These are phyloP conservation scores for Entomyzon cyanotis DNA, from an alignment of 2,113 vertebrate species.

Conservation along the genomic window DNA sequence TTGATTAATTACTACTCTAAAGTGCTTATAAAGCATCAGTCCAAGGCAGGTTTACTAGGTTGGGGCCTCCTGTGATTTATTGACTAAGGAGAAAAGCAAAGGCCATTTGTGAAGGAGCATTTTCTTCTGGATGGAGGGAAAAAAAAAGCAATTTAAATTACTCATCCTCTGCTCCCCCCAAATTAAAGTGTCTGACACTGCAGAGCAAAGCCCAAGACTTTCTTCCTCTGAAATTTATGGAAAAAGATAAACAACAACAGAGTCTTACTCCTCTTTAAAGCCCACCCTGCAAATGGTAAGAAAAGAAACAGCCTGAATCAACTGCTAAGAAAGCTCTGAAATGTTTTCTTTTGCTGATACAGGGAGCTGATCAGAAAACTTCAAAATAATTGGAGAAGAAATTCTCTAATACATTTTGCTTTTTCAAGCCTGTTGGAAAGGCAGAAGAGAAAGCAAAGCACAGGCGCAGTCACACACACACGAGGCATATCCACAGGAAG, in stretches of 20 bases:
- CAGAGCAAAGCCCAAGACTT: neutral
- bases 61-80: constrained; percentile 60
- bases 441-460: neutral
- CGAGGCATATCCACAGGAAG: neutral
- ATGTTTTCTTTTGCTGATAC: neutral
- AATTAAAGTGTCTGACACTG: neutral
- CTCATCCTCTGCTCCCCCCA: neutral
- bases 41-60: constrained; percentile 55
- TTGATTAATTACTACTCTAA: constrained; percentile 63
- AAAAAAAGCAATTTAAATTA: neutral
- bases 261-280: neutral
- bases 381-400: neutral
- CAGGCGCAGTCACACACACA: neutral
- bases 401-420: neutral
- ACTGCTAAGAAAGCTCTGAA: neutral
- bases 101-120: constrained; percentile 27
- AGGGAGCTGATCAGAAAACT: neutral
- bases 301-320: neutral
- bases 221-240: neutral
- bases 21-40: constrained; percentile 61
- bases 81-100: constrained; percentile 34
- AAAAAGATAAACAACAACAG: neutral
- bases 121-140: neutral
- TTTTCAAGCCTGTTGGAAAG: neutral
- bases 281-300: neutral